Evolutionary conservation across 2,888 invertebrate species (phyloP).

Genomic region (Tanytarsus gracilentus): DNA sequence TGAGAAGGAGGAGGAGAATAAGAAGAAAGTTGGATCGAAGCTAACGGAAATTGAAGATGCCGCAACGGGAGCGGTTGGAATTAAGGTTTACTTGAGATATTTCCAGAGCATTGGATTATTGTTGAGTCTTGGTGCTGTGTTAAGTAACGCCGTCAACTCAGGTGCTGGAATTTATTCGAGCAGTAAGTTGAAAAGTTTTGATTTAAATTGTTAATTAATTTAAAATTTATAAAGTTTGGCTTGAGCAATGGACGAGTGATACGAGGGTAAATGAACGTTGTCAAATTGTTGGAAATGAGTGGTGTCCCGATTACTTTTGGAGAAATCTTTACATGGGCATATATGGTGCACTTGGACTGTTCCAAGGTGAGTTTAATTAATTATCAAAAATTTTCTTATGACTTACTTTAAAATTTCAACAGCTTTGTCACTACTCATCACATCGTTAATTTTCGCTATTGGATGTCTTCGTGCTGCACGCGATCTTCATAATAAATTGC

Average conservation of each 20-base stretch:
- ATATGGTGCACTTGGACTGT: conserved; percentile 80
- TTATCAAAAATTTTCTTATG: background rate
- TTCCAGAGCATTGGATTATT: conserved; percentile 28
- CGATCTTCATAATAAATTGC: conserved; percentile 47
- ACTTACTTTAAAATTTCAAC: conserved; percentile 34
- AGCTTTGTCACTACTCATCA: conserved; percentile 38
- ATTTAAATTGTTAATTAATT: background rate
- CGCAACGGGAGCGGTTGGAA: conserved; percentile 75
- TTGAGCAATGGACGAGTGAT: conserved; percentile 72
- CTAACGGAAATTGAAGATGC: conserved; percentile 84
- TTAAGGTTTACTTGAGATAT: conserved; percentile 28
- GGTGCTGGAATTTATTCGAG: conserved; percentile 16
- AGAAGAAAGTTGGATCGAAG: conserved; percentile 51
- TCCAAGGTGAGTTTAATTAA: conserved; percentile 63
- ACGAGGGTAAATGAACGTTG: conserved; percentile 33
- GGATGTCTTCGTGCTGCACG: conserved; percentile 48
- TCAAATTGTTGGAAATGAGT: conserved; percentile 47
- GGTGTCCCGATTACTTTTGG: no score
- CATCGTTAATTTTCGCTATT: conserved; percentile 45
- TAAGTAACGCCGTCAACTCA: conserved; percentile 14
- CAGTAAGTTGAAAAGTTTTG: background rate
- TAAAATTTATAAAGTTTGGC: conserved; percentile 65
- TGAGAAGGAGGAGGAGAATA: conserved; percentile 33
- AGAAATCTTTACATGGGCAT: conserved; percentile 78
- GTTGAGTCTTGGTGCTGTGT: background rate